A percentile compares a stretch with the other conserved stretches of the same genome.
Conservation (phyloP, 1,140 invertebrate species). For the Meloidogyne floridensis region DNA sequence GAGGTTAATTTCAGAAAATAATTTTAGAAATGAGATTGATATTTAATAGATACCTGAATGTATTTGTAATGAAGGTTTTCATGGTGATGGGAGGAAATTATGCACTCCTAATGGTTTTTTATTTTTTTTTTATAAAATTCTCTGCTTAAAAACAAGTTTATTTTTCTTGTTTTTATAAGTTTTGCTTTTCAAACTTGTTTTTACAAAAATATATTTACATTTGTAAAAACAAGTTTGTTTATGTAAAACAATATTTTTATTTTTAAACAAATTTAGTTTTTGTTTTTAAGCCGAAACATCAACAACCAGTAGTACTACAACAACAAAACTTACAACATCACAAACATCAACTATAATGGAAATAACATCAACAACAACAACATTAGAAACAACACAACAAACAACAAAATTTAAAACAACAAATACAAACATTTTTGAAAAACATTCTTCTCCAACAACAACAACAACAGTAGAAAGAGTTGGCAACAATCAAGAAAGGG, state of each 20-base stretch:
- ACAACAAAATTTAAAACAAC: slow-evolving; percentile 15
- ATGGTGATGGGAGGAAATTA: slow-evolving; percentile 53
- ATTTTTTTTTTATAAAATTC: not conserved
- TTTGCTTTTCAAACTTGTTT: not conserved
- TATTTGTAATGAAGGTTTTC: slow-evolving; percentile 54
- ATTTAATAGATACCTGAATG: slow-evolving; percentile 44
- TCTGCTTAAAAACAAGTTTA: too few relatives aligned
- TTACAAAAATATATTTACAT: too few relatives aligned
- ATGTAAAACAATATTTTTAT: not conserved
- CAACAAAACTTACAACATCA: slow-evolving; percentile 14
- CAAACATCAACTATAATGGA: too few relatives aligned
- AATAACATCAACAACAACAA: not conserved
- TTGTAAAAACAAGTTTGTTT: not conserved
- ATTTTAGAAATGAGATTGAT: slow-evolving; percentile 3
- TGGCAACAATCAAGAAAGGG: slow-evolving; percentile 33
- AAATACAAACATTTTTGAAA: slow-evolving; percentile 9
- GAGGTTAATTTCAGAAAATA: slow-evolving; percentile 3
- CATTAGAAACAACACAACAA: slow-evolving; percentile 16
- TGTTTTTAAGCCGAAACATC: not conserved
- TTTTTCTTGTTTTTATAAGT: not conserved
- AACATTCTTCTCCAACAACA: slow-evolving; percentile 17
- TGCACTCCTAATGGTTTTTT: slow-evolving; percentile 33
- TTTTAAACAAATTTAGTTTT: not conserved
- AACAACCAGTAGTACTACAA: not conserved
- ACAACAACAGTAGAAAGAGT: not conserved